Evolutionary conservation across 2,888 invertebrate species (phyloP).

Genomic region (Seira ritae): DNA sequence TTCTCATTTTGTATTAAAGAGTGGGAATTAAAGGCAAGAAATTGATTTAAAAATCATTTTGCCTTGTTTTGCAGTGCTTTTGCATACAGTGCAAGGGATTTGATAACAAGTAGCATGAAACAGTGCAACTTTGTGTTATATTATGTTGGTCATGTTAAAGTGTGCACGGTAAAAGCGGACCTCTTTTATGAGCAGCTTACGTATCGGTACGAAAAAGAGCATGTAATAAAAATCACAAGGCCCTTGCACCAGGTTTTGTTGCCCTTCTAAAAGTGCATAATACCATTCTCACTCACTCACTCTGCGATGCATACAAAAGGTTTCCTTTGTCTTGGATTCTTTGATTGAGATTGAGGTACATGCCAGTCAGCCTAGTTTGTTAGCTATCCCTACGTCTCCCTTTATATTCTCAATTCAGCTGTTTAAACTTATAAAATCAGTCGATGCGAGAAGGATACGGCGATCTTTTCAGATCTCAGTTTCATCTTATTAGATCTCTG

Average conservation of each 20-base stretch:
- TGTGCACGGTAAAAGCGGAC: neutral
- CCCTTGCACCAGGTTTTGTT: neutral
- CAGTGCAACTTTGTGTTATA: too few relatives aligned
- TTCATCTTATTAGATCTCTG: too few relatives aligned
- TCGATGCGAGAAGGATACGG: too few relatives aligned
- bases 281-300: neutral
- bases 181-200: neutral
- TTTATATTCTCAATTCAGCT: neutral
- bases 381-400: neutral
- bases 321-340: neutral
- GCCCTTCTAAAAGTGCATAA: neutral
- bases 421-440: too few relatives aligned
- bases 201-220: neutral
- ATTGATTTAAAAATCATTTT: too few relatives aligned
- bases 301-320: neutral
- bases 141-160: neutral
- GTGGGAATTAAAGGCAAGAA: too few relatives aligned
- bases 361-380: neutral
- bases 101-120: too few relatives aligned
- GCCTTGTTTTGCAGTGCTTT: too few relatives aligned
- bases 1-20: too few relatives aligned
- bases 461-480: too few relatives aligned
- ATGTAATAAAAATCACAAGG: neutral
- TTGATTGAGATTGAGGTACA: neutral
- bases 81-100: too few relatives aligned